phyloP scores from a whole-genome alignment of 2,797 vertebrate species.

The Chlorospingus flavigularis region DNA sequence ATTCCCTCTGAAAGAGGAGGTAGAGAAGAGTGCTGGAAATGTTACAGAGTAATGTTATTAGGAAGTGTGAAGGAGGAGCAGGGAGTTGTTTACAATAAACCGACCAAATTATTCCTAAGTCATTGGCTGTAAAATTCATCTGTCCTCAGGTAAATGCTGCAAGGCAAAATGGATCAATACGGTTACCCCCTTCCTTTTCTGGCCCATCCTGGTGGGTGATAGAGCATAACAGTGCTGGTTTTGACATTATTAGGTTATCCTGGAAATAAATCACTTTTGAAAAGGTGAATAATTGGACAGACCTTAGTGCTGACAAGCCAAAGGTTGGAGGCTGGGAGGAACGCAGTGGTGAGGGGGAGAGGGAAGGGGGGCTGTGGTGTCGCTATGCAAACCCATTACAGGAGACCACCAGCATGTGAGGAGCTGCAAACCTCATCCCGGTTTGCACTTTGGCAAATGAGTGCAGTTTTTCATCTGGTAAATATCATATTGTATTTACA shows the following conservation, averaged over 20 bases:
- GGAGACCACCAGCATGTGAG: background rate
- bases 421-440: background rate
- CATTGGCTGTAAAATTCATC: slow-evolving; percentile 51
- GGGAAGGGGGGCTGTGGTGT: background rate
- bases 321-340: background rate
- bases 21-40: background rate
- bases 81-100: slow-evolving; percentile 62
- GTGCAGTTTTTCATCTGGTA: background rate
- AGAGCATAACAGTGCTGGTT: slow-evolving; percentile 61
- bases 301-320: slow-evolving; percentile 60
- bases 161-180: slow-evolving; percentile 37
- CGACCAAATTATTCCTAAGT: slow-evolving; percentile 54
- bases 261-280: slow-evolving; percentile 71
- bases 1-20: slow-evolving; percentile 32
- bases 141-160: slow-evolving; percentile 50
- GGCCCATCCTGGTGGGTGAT: slow-evolving; percentile 42
- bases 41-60: slow-evolving; percentile 43
- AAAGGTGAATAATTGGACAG: slow-evolving; percentile 69
- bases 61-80: slow-evolving; percentile 48
- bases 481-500: background rate
- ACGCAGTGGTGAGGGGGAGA: background rate
- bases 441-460: slow-evolving; percentile 7
- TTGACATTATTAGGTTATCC: slow-evolving; percentile 70
- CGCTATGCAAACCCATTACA: background rate
- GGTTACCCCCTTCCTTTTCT: background rate